Evolutionary conservation across 2,888 invertebrate species (phyloP), one percentile per base, ranked within the genome.

Genomic region (Pachydiplax longipennis): DNA sequence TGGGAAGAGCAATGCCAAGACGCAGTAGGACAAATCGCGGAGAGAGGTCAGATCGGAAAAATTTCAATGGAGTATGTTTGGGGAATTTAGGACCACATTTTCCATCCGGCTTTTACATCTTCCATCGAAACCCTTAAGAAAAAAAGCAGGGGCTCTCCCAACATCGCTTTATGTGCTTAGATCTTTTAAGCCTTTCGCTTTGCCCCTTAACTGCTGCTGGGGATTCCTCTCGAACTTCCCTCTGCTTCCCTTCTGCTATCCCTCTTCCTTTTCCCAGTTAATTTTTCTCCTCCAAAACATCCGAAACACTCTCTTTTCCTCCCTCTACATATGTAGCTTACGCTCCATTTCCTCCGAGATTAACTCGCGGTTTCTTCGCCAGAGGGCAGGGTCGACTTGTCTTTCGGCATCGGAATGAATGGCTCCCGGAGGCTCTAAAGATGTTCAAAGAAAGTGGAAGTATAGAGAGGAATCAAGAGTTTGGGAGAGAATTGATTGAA

Each of bases 341-440:
- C 35, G 87, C 61, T 61, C 87, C 48, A 87, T 87, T 87, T 87
- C 87, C 58, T 22, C 61, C 37, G 87, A 61, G 87, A 87, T 87
- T 87, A 87, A 87, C 87, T 87, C 87, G 87, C 61, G 37, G 61
- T 37, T 31, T 58, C 58, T 58, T 37, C 87, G 37, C 61, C 40
- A 83, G 53, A 58, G 83, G 58, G 83, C 58, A 31, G 58, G 87
- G n/a, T 31, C 35, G 61, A 61, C 87, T 87, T 87, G 87, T 87
- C 61, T 87, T 87, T 37, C 61, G 87, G 13, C 10, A 87, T 61
- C 61, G 61, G 61, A 87, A 87, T 61, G 87, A 37, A 61, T 61
- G 61, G 61, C 22, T 61, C 61, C 13, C 25, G 12, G 8, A 31
- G 31, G 25, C 12, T 73, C 13, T 25, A 35, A 87, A 87, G 87